Conservation (phyloP, 2,888 invertebrate species). For the Thyatira batis region DNA sequence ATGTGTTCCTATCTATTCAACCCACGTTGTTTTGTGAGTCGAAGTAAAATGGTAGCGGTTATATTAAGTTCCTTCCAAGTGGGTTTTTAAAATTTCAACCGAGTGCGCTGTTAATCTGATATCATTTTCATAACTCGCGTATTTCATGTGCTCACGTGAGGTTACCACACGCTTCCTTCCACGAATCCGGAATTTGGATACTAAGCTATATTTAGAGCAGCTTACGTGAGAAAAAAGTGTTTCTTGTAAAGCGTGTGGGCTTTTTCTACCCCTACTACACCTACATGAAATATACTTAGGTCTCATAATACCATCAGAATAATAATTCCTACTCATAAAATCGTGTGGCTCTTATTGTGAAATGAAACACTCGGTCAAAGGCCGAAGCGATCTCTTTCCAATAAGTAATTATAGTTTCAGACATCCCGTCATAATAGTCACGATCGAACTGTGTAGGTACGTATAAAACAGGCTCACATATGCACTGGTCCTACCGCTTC, state of each 20-base stretch:
- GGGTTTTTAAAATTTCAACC: neutral
- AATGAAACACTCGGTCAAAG: neutral
- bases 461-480: constrained; percentile 26
- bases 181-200: constrained; percentile 36
- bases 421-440: constrained; percentile 2
- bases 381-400: neutral
- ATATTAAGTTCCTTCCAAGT: no score
- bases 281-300: neutral
- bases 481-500: constrained; percentile 27
- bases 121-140: constrained; percentile 33
- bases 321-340: neutral
- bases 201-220: constrained; percentile 22
- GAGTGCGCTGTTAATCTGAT: constrained; percentile 29
- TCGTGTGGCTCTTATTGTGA: neutral
- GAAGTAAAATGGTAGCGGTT: no score
- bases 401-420: constrained; percentile 3
- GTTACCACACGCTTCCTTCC: constrained; percentile 25
- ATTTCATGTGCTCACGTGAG: constrained; percentile 12
- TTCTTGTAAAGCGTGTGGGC: neutral
- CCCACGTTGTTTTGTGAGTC: no score
- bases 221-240: constrained; percentile 31
- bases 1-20: no score
- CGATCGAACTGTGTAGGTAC: constrained; percentile 3
- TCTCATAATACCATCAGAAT: neutral
- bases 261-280: neutral